Evolutionary conservation across 2,888 invertebrate species (phyloP), one percentile per base, ranked within the genome.

Genomic region (Bombyx huttoni): DNA sequence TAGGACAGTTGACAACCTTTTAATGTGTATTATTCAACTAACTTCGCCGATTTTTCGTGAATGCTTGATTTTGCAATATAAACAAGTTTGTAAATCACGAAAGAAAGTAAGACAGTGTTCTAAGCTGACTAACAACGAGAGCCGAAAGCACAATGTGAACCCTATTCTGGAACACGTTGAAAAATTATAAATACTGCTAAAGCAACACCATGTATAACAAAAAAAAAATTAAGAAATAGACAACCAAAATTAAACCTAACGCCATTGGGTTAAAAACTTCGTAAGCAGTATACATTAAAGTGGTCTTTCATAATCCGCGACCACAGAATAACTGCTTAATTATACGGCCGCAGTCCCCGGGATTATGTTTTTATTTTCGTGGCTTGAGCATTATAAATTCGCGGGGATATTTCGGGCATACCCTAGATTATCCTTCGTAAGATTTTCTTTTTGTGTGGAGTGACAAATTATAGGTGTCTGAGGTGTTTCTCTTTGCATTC

Each of bases 281-380:
- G 67, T 55, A 52, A 59, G 53, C 58, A 56, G 52, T 3, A 24
- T 24, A 24, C 24, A 24, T 24, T 24, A 24, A 24, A 3, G 40
- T 40, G 40, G 40, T 52, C 47, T 45, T 45, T 33, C 60, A 60
- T 75, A 77, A 75, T 75, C 77, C 75, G 64, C 67, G 69, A 65
- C 63, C 67, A 60, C 73, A 64, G 72, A 74, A 70, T 75, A 77
- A 79, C 75, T 73, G 79, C 74, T 78, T 79, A 71, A 80, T 81
- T 80, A 81, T 81, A 75, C 81, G 69, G 61, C 69, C 67, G 67
- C 68, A 63, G 66, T 63, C 64, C 61, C 66, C 58, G 57, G 74
- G 75, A 75, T 75, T 74, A 73, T 73, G 75, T 78, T 81, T 80
- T 81, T 79, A 78, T 80, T 78, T 78, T 68, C 57, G 64, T 67